Evolutionary conservation across 2,797 vertebrate species (phyloP), one percentile per base, ranked within the genome.

Genomic region (Gymnocypris eckloni): DNA sequence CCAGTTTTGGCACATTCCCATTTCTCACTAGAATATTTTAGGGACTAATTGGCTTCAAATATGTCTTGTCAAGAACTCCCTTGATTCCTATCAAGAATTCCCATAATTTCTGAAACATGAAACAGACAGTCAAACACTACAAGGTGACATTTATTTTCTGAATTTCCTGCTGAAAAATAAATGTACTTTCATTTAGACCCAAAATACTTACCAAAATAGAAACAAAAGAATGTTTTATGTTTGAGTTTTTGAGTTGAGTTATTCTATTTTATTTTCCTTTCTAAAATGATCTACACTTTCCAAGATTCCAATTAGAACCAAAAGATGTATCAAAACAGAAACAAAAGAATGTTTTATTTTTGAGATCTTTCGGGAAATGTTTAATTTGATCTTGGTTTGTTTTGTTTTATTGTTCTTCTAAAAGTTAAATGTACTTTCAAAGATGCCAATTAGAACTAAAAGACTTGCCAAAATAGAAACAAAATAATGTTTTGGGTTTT

Each of bases 31-130:
- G 11, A 45, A 70, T 39, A 78, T 71, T 79, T 78, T 56, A 70
- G 37, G 39, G 66, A 69, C 83, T 84, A 84, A 77, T 84, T 84
- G 75, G 64, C 39, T 84, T 37, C 50, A 84, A 37, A 79, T 75
- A 22, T 78, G 79, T 72, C 79, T 76, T 15, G 33, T 39, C 80
- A 28, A 56, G 43, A 79, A 82, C 50, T 72, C 82, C 77, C 61
- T 16, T 43, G 82, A 33, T 71, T 56, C 75, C 25, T 25, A 37
- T 75, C 70, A 64, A 50, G 43, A 80, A 67, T 48, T 37, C 61
- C 25, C 3, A 67, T 48, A 18, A n/a, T 78, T 45, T 84, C 43
- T 54, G n/a, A 78, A 69, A 67, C 39, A 15, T 43, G 9, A 67
- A 84, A 52, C 25, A 64, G 41, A 20, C 59, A 66, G 73, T 77